Evolutionary conservation across 2,113 vertebrate species (phyloP).

Genomic region (Istiophorus platypterus): DNA sequence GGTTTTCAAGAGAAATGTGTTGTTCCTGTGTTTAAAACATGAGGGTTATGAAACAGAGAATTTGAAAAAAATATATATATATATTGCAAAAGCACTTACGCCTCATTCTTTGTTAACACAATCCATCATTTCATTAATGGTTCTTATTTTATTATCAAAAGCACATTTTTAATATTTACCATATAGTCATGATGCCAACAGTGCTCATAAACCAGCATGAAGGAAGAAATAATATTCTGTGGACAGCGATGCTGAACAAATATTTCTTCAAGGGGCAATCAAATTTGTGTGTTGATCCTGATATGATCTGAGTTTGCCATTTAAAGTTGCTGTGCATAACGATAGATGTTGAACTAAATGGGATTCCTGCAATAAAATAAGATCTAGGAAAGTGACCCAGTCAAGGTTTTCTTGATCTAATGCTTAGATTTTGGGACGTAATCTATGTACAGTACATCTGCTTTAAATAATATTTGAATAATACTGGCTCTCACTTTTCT

Average conservation of each 20-base stretch:
- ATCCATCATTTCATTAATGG: neutral
- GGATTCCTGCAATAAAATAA: neutral
- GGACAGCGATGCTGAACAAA: neutral
- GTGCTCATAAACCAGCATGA: neutral
- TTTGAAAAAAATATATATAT: neutral
- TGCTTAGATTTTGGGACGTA: slow-evolving; percentile 28
- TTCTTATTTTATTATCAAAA: no score
- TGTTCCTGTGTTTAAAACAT: neutral
- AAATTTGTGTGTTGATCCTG: neutral
- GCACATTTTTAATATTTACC: neutral
- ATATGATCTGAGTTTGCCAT: neutral
- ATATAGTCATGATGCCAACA: neutral
- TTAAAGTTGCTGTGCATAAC: slow-evolving; percentile 64
- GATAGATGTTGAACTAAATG: slow-evolving; percentile 36
- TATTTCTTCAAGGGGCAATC: neutral
- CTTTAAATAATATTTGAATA: slow-evolving; percentile 26
- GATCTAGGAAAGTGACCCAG: slow-evolving; percentile 20
- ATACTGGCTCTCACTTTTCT: slow-evolving; percentile 14
- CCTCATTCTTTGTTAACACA: neutral
- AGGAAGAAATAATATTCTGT: neutral
- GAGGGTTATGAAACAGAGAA: neutral
- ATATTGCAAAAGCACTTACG: neutral
- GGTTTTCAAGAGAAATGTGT: neutral
- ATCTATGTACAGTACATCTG: neutral
- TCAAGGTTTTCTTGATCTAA: neutral